phyloP scores from a whole-genome alignment of 2,888 invertebrate species.

The Rhabditoides inermis region DNA sequence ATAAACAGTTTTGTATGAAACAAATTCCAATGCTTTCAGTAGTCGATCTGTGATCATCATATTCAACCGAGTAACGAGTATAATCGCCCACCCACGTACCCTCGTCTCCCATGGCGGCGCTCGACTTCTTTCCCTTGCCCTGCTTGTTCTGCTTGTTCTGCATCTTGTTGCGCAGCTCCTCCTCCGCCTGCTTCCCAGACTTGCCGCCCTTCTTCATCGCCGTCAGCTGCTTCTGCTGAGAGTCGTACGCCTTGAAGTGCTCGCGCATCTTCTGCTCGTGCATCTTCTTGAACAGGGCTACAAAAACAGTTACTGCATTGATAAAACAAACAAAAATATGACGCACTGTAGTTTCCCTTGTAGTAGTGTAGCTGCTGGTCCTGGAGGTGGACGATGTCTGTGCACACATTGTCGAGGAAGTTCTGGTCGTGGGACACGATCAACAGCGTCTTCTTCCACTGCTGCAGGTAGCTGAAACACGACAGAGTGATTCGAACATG shows the following conservation, averaged over 20 bases:
- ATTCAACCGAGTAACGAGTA: too few species aligned
- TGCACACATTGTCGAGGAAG: constrained; percentile 97
- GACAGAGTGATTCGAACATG: background rate
- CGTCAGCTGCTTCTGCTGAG: constrained; percentile 89
- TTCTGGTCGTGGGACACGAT: constrained; percentile 99
- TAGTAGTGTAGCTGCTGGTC: constrained; percentile 88
- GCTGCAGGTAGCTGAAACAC: constrained; percentile 73
- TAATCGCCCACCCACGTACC: too few species aligned
- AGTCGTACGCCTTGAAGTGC: constrained; percentile 90
- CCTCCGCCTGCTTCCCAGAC: constrained; percentile 76
- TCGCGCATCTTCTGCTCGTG: constrained; percentile 87
- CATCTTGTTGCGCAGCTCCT: constrained; percentile 29
- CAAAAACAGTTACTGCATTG: constrained; percentile 7
- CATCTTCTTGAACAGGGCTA: constrained; percentile 85
- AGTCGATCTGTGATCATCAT: too few species aligned
- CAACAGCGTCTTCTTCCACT: constrained; percentile 94
- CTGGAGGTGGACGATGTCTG: constrained; percentile 94
- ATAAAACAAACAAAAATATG: background rate
- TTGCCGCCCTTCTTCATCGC: constrained; percentile 92
- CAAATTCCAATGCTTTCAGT: background rate
- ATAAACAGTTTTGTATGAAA: too few species aligned
- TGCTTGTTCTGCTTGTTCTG: constrained; percentile 25
- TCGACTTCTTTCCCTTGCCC: constrained; percentile 17
- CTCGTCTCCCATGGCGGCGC: constrained; percentile 19
- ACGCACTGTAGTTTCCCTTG: constrained; percentile 77